phyloP scores from a whole-genome alignment of 2,888 invertebrate species.

The Mythimna albipuncta region DNA sequence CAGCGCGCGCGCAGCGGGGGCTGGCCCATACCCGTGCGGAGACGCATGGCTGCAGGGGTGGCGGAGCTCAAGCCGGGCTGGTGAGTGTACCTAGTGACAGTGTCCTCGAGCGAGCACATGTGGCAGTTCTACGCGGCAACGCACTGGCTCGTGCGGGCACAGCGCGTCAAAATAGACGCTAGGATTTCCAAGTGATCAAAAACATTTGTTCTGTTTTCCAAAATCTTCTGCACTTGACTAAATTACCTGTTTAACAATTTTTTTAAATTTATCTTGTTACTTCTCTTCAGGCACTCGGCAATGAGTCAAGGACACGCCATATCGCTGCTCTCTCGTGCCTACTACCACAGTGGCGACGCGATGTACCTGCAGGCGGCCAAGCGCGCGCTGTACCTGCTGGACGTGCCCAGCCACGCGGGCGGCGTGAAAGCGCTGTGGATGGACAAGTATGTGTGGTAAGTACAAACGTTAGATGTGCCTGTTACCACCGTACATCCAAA shows the following conservation, averaged over 20 bases:
- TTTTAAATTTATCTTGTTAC: neutral
- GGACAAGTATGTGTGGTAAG: conserved; percentile 96
- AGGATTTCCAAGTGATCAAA: too few relatives aligned
- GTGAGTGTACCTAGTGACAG: conserved; percentile 90
- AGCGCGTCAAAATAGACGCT: conserved; percentile 89
- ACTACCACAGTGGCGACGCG: conserved; percentile 94
- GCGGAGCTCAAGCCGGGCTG: conserved; percentile 96
- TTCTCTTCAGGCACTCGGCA: conserved; percentile 95
- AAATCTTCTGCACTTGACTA: too few relatives aligned
- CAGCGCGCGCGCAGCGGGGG: conserved; percentile 97
- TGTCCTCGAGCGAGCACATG: conserved; percentile 96
- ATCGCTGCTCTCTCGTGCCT: conserved; percentile 98
- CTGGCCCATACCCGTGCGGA: conserved; percentile 97
- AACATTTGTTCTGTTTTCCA: too few relatives aligned
- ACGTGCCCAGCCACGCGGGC: conserved; percentile 93
- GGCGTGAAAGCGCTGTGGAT: conserved; percentile 97
- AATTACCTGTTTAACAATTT: too few relatives aligned
- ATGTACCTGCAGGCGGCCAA: conserved; percentile 95
- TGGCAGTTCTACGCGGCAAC: conserved; percentile 98
- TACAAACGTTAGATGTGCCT: neutral
- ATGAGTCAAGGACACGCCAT: conserved; percentile 99
- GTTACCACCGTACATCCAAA: too few relatives aligned
- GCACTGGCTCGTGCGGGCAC: conserved; percentile 97
- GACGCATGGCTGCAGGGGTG: conserved; percentile 94
- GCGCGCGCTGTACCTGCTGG: conserved; percentile 95